These are phyloP conservation scores for Siderastrea siderea DNA, from an alignment of 92 coral and sea anemone genomes.

Conservation along the genomic window DNA sequence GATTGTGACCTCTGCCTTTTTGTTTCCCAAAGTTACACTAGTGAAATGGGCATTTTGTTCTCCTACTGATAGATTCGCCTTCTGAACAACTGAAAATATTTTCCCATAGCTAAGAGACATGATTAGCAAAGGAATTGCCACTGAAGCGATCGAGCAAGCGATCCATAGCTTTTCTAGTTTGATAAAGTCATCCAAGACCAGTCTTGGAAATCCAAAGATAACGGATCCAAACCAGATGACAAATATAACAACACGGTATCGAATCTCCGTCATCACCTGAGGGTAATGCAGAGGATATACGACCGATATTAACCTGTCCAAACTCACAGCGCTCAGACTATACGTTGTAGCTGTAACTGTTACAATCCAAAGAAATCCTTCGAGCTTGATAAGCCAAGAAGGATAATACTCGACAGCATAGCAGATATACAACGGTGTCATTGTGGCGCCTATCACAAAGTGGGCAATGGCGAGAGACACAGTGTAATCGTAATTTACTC, in stretches of 20 bases:
- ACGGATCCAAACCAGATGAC: conserved; percentile 61
- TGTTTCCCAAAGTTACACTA: conserved; percentile 39
- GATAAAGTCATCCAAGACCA: conserved; percentile 29
- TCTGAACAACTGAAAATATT: conserved; percentile 44
- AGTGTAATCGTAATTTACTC: conserved; percentile 40
- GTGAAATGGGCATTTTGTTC: not conserved
- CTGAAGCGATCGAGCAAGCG: conserved; percentile 57
- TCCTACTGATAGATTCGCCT: conserved; percentile 42
- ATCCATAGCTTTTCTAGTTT: conserved; percentile 66
- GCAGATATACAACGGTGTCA: conserved; percentile 63
- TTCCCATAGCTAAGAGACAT: conserved; percentile 52
- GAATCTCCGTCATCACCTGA: conserved; percentile 61
- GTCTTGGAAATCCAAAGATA: conserved; percentile 40
- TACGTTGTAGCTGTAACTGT: conserved; percentile 72
- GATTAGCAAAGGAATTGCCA: conserved; percentile 60
- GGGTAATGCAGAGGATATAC: conserved; percentile 57
- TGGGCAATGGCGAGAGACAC: conserved; percentile 69
- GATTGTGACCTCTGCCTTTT: conserved; percentile 60
- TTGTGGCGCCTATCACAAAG: conserved; percentile 50
- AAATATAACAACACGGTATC: conserved; percentile 38
- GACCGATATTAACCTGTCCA: conserved; percentile 68
- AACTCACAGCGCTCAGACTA: conserved; percentile 67
- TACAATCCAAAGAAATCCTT: conserved; percentile 71
- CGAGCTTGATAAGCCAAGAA: conserved; percentile 36
- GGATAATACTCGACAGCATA: not conserved